phyloP scores from a whole-genome alignment of 2,888 invertebrate species.

The Ommatoiulus sabulosus region DNA sequence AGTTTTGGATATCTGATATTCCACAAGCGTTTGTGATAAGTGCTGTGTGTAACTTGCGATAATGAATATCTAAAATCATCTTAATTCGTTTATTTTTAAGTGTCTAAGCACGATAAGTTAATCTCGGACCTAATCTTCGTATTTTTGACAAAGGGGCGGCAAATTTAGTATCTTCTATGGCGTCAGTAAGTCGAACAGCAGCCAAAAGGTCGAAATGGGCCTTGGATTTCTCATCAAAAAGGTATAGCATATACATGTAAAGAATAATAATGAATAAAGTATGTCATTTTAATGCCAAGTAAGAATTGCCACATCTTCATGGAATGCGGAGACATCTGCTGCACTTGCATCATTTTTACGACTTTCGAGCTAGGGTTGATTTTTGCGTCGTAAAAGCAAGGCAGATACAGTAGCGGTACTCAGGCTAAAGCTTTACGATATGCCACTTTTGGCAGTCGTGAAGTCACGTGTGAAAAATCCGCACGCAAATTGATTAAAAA shows the following conservation, averaged over 20 bases:
- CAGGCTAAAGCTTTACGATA: too few relatives aligned
- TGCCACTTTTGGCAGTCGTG: too few relatives aligned
- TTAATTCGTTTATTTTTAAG: background rate
- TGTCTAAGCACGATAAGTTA: background rate
- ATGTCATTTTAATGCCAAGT: background rate
- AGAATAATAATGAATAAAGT: background rate
- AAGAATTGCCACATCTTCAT: background rate
- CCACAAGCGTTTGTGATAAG: background rate
- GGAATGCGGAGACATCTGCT: background rate
- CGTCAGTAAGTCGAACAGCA: constrained; percentile 20
- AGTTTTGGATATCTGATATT: too few relatives aligned
- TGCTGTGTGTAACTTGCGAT: background rate
- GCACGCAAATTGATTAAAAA: too few relatives aligned
- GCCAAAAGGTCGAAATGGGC: constrained; percentile 50
- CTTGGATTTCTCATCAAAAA: constrained; percentile 54
- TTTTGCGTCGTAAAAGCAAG: too few relatives aligned
- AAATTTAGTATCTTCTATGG: constrained; percentile 3
- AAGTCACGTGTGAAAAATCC: too few relatives aligned
- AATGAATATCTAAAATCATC: background rate
- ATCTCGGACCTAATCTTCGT: background rate
- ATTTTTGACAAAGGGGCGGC: background rate
- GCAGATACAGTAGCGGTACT: too few relatives aligned
- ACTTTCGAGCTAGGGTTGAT: too few relatives aligned
- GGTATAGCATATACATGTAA: background rate
- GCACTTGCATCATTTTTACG: too few relatives aligned